Base-by-base conservation (phyloP, 2,113 vertebrate species). In the Cyanoliseus patagonus region DNA sequence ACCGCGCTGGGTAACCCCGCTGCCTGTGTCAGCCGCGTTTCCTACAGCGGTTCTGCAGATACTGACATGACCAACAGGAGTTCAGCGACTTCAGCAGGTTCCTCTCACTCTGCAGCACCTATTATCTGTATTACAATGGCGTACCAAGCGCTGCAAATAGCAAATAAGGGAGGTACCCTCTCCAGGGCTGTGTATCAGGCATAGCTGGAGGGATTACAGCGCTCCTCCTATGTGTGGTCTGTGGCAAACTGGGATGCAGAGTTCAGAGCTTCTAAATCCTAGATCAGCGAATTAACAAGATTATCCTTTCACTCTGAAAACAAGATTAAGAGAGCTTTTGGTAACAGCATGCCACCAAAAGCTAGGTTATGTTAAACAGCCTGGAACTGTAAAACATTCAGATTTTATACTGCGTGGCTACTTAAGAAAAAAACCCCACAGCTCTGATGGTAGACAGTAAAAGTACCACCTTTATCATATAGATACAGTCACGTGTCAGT, bases 221-320 rank as follows among this genome's bases (percentile, higher is more conserved):
- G 0, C 33, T 66, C 13, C 46, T 73, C 42, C 47, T 53, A 6
- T 3, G 3, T 1, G 0, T 51, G 41, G 30, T 76, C 73, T 0
- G 0, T 61, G 33, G 59, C 87, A 94, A 88, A 70, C 9, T 0
- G 0, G 72, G 73, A 64, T 27, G 37, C 57, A 66, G 68, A 90
- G 55, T 72, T 68, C 64, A 82, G 51, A 76, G 73, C 77, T 84
- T 67, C 73, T 86, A 84, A 89, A 92, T 92, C 90, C 94, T 37
- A n/a, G 44, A 86, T 90, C 51, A 90, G 22, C 0, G 0, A 88
- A 90, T 79, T 92, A 96, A 96, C 42, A n/a, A 81, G 93, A 95
- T 94, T 90, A 94, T 78, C 90, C 82, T 96, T 96, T 90, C 92
- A 61, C 76, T 93, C 42, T 64, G 47, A 64, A 95, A 95, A 96